Evolutionary conservation across 2,113 vertebrate genomes (phyloP).

Genomic region (Xerus inauris): DNA sequence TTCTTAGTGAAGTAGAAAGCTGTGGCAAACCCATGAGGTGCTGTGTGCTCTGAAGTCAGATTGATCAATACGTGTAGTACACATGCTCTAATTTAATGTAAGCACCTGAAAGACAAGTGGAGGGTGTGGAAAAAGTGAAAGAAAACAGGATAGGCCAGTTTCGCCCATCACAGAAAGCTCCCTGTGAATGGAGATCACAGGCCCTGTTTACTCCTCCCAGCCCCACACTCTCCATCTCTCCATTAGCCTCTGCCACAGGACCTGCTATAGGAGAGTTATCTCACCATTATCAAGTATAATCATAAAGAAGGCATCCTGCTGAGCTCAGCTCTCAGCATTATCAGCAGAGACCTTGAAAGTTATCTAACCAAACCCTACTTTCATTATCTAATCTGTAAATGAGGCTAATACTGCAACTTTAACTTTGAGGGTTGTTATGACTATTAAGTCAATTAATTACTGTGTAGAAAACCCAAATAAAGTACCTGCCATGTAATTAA

Average conservation of each 20-base stretch:
- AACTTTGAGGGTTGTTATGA: not conserved
- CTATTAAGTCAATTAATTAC: not conserved
- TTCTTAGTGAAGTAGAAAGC: not conserved
- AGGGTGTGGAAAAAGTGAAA: not conserved
- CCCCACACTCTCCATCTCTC: not conserved
- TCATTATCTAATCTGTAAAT: not conserved
- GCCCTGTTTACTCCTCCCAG: not conserved
- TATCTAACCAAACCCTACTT: not conserved
- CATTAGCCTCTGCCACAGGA: not conserved
- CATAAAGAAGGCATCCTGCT: too few species aligned
- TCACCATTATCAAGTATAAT: accelerated
- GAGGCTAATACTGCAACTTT: not conserved
- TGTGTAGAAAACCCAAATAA: not conserved
- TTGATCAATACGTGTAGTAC: not conserved
- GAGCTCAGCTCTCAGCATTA: not conserved
- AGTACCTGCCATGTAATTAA: not conserved
- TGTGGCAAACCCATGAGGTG: not conserved
- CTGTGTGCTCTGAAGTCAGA: not conserved
- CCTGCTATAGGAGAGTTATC: not conserved
- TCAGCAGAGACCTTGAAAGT: not conserved
- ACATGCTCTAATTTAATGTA: not conserved
- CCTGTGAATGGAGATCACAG: not conserved
- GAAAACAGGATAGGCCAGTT: not conserved
- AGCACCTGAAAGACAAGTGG: not conserved
- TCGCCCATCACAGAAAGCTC: not conserved